These are phyloP conservation scores for Sebastes vulpes DNA, from an alignment of 2,797 vertebrate genomes.

Conservation along the genomic window DNA sequence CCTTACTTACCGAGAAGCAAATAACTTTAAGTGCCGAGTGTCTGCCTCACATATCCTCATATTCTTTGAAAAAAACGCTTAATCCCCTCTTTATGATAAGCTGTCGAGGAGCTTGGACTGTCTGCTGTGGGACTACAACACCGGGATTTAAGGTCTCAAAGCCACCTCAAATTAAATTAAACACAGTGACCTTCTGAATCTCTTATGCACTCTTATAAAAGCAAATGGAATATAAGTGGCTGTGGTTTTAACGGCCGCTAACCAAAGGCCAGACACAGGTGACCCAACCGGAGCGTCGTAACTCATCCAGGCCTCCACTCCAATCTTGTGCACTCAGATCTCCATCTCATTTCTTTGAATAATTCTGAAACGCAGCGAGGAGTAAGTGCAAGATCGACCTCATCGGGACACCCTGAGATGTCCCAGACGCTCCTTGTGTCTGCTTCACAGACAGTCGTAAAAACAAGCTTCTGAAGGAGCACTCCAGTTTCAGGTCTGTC, in stretches of 20 bases:
- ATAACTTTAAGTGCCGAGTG: constrained; percentile 72
- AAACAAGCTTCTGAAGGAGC: constrained; percentile 37
- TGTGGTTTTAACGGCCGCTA: constrained; percentile 28
- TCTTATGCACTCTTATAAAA: constrained; percentile 33
- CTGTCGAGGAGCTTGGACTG: constrained; percentile 73
- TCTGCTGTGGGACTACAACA: constrained; percentile 70
- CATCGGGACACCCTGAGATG: constrained; percentile 8
- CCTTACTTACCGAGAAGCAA: constrained; percentile 59
- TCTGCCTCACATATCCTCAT: constrained; percentile 65
- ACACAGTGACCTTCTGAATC: constrained; percentile 49
- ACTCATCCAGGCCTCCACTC: constrained; percentile 36
- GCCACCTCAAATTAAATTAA: constrained; percentile 77
- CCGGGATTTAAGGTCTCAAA: constrained; percentile 70
- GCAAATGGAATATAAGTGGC: constrained; percentile 48
- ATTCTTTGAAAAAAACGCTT: constrained; percentile 64
- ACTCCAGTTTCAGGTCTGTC: constrained; percentile 9
- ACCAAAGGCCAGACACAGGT: constrained; percentile 30
- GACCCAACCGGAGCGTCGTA: constrained; percentile 34
- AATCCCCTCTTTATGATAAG: constrained; percentile 84
- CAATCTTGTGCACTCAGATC: neutral
- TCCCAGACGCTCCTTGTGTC: constrained; percentile 28
- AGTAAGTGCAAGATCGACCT: neutral
- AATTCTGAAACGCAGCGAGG: neutral
- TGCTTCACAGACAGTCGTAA: constrained; percentile 53
- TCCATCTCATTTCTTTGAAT: neutral